Conservation (phyloP, 2,797 vertebrate species). For the Arrhamphus sclerolepis region DNA sequence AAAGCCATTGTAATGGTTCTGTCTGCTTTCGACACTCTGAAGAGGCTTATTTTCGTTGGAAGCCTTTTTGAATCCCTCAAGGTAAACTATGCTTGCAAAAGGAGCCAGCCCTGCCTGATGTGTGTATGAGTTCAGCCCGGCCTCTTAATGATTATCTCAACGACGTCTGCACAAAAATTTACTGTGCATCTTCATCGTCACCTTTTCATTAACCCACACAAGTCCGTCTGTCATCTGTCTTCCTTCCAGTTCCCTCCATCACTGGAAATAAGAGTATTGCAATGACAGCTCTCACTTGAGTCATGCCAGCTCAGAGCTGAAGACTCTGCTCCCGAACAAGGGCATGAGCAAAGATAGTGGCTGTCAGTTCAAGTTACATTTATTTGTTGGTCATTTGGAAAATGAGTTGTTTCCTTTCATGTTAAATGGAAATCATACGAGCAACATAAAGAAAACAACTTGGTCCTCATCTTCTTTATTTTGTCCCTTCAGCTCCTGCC, state of each 20-base stretch:
- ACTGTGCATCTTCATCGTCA: conserved; percentile 12
- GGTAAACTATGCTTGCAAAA: conserved; percentile 71
- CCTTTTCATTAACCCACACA: conserved; percentile 30
- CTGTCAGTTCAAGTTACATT: conserved; percentile 26
- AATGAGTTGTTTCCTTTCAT: neutral
- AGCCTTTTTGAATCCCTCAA: conserved; percentile 88
- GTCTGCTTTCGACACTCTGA: conserved; percentile 79
- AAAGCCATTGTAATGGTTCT: conserved; percentile 75
- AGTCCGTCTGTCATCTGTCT: conserved; percentile 21
- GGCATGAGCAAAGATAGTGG: conserved; percentile 7
- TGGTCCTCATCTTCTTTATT: neutral
- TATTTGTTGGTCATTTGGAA: conserved; percentile 6
- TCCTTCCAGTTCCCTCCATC: conserved; percentile 9
- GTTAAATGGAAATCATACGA: neutral
- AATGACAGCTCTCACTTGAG: conserved; percentile 17
- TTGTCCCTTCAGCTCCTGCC: too few relatives aligned
- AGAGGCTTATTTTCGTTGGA: conserved; percentile 85
- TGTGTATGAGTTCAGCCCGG: neutral
- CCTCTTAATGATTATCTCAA: conserved; percentile 8
- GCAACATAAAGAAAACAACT: neutral
- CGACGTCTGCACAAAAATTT: conserved; percentile 7
- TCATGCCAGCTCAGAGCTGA: conserved; percentile 15
- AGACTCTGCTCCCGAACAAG: conserved; percentile 19
- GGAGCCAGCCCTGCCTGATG: neutral
- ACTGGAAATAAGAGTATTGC: conserved; percentile 18